phyloP scores from a whole-genome alignment of 2,888 invertebrate species.

The Agrochola lota region DNA sequence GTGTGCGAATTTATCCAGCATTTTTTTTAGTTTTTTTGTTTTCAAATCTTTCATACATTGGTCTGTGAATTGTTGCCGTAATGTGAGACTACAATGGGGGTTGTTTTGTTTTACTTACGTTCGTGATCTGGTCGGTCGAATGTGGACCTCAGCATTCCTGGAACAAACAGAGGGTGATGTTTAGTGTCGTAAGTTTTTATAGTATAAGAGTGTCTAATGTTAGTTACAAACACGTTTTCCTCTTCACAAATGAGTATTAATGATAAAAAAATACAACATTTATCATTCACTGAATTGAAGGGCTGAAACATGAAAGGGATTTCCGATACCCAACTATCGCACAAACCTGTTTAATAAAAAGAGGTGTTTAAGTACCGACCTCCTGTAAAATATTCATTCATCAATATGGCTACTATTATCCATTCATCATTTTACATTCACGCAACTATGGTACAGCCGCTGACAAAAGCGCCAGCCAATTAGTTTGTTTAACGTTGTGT shows the following conservation, averaged over 20 bases:
- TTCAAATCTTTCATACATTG: slow-evolving; percentile 46
- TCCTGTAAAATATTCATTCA: slow-evolving; percentile 69
- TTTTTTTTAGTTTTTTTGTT: slow-evolving; percentile 32
- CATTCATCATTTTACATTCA: slow-evolving; percentile 64
- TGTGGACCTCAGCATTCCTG: slow-evolving; percentile 90
- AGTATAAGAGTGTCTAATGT: neutral
- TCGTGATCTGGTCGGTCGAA: slow-evolving; percentile 89
- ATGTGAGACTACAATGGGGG: slow-evolving; percentile 25
- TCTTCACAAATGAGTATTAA: slow-evolving; percentile 1
- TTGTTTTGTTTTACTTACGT: slow-evolving; percentile 81
- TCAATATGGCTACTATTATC: slow-evolving; percentile 65
- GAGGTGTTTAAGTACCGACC: slow-evolving; percentile 40
- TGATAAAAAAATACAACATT: neutral
- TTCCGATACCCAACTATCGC: slow-evolving; percentile 14
- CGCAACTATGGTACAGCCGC: slow-evolving; percentile 72
- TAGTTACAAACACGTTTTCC: neutral
- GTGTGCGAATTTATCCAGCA: slow-evolving; percentile 66
- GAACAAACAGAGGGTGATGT: slow-evolving; percentile 60
- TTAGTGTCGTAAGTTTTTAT: slow-evolving; percentile 10
- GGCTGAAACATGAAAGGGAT: slow-evolving; percentile 23
- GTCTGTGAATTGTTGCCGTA: slow-evolving; percentile 44
- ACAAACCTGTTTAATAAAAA: slow-evolving; percentile 49
- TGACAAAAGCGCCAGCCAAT: slow-evolving; percentile 81
- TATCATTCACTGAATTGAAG: slow-evolving; percentile 19
- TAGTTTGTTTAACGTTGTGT: slow-evolving; percentile 85